Evolutionary conservation across 2,113 vertebrate genomes (phyloP), one percentile per base, ranked within the genome.

Genomic region (Castor canadensis): DNA sequence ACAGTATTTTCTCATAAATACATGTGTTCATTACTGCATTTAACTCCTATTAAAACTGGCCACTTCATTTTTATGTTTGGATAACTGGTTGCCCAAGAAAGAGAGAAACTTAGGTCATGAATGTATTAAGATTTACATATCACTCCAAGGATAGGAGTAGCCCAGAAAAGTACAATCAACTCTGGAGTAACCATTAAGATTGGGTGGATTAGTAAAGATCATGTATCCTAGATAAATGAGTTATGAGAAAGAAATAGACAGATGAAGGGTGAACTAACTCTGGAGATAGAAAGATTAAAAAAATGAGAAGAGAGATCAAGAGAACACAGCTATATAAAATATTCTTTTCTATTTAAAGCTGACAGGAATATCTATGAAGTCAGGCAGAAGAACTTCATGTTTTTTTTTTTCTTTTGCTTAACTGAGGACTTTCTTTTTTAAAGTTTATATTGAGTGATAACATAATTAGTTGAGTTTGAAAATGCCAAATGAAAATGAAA

Each of bases 401-500:
- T 86, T 95, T 52, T 38, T 56, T 67, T 40, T 69, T 77, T 94
- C 45, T n/a, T 28, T 58, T 77, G 67, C 79, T 87, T 15, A 58
- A 72, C 30, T 72, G 54, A 97, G 9, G 54, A 87, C 45, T 94
- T 97, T 91, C 66, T 92, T 93, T 89, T 97, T 93, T 87, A 94
- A 87, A 92, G 72, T 95, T 95, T 95, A 90, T 38, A 85, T 92
- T 93, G 83, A 90, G 35, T 93, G 96, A 87, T 95, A 97, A 75
- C 76, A 69, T 93, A 97, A 97, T 95, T 96, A 93, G 69, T 67
- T 93, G 77, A 97, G 47, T 88, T 93, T 9, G 40, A 90, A 96
- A 94, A 96, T 94, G 92, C 67, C 91, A 93, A 97, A 89, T 73
- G 91, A 95, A 97, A 97, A 89, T 81, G 86, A 95, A 95, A 89